Conservation (phyloP, 1,140 invertebrate species). For the Pygmarrhopalites habei region DNA sequence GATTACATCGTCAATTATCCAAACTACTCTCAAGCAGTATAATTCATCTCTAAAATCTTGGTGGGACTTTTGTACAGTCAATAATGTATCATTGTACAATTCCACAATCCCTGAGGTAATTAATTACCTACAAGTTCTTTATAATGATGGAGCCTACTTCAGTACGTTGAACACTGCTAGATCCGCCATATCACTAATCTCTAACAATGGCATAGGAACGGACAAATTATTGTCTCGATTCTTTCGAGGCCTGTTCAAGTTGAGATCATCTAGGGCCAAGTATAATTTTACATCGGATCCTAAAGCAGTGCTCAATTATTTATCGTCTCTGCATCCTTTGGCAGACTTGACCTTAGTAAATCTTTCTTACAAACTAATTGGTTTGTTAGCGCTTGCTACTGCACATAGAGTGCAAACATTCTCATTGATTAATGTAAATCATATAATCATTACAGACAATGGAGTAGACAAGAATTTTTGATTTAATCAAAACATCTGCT, state of each 20-base stretch:
- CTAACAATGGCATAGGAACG: not conserved
- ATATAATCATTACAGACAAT: not conserved
- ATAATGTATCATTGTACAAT: not conserved
- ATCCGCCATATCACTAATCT: not conserved
- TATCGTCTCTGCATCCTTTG: not conserved
- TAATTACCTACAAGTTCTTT: not conserved
- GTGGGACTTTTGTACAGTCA: not conserved
- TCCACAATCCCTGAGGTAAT: not conserved
- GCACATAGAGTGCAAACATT: slow-evolving; percentile 26
- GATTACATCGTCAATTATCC: too few relatives aligned
- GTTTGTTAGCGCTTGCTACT: slow-evolving; percentile 10
- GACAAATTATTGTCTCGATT: slow-evolving; percentile 11
- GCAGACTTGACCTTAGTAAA: slow-evolving; percentile 2
- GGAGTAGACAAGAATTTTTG: slow-evolving; percentile 1
- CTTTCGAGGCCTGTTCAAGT: not conserved
- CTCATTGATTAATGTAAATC: not conserved
- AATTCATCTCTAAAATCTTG: not conserved
- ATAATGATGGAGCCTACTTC: slow-evolving; percentile 6
- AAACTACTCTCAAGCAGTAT: not conserved
- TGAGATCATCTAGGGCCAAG: not conserved
- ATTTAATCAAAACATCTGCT: slow-evolving; percentile 13
- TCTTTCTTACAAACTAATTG: slow-evolving; percentile 16
- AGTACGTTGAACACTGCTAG: slow-evolving; percentile 10
- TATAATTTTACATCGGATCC: slow-evolving; percentile 22
- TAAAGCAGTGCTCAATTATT: slow-evolving; percentile 4